phyloP scores from a whole-genome alignment of 1,140 invertebrate species.

The Drosophila grimshawi region DNA sequence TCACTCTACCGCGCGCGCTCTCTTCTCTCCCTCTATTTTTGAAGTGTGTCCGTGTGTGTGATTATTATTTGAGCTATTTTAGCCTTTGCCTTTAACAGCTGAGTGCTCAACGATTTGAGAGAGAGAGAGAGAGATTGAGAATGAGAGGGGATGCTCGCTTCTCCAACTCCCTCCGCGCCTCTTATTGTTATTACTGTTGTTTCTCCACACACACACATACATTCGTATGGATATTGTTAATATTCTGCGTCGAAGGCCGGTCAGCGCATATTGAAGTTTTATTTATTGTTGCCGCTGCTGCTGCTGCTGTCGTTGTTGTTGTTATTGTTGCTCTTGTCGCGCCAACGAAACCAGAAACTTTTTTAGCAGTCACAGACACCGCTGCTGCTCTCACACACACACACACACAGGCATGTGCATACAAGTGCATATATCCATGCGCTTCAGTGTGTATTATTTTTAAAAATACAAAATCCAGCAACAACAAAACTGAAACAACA shows the following conservation, averaged over 20 bases:
- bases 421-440: constrained; percentile 16
- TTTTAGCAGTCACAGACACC: constrained; percentile 49
- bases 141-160: constrained; percentile 25
- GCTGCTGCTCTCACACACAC: constrained; percentile 32
- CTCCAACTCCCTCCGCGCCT: constrained; percentile 17
- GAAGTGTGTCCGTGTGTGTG: constrained; percentile 8
- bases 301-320: constrained; percentile 23
- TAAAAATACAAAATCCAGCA: constrained; percentile 35
- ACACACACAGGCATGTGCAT: constrained; percentile 10
- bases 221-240: constrained; percentile 41
- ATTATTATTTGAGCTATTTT: constrained; percentile 42
- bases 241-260: constrained; percentile 53
- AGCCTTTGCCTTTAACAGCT: constrained; percentile 41
- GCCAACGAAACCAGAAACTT: constrained; percentile 55
- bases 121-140: neutral
- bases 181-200: constrained; percentile 29
- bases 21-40: neutral
- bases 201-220: constrained; percentile 1
- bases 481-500: constrained; percentile 32
- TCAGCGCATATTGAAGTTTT: constrained; percentile 55
- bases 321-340: constrained; percentile 29
- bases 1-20: constrained; percentile 9
- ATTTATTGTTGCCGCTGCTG: constrained; percentile 45
- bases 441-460: constrained; percentile 38
- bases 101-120: constrained; percentile 10